Base-by-base conservation (phyloP, 2,113 vertebrate species). In the Numida meleagris region DNA sequence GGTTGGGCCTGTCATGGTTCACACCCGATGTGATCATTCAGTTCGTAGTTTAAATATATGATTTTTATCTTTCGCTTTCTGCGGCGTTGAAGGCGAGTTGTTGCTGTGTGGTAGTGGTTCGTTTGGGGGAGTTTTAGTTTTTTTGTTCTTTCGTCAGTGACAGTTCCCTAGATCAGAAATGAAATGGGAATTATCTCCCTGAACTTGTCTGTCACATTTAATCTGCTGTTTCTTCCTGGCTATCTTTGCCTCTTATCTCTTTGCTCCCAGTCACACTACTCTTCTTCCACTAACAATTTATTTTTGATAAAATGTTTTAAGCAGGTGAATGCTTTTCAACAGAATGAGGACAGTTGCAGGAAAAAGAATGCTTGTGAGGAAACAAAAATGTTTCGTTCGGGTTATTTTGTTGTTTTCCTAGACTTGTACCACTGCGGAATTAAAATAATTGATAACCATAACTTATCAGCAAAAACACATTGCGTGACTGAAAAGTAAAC, bases 161-260 rank as follows among this genome's bases (percentile, higher is more conserved):
- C 43, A 82, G 45, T 42, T 91, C n/a, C 45, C 63, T 94, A 45
- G 81, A 88, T 92, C 33, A 95, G 80, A 93, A 95, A 87, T 74
- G 73, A 94, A 96, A 86, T 70, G 55, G 55, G 51, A 38, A 75
- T 96, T 85, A 82, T 70, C 94, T 94, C 79, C n/a, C 43, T 83
- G 70, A 89, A 43, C 83, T 89, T 87, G 71, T 57, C 88, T 82
- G 81, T 83, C 82, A 82, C 36, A 42, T 91, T 71, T 62, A 72
- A 82, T 91, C 75, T 42, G 12, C 42, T 55, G 4, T 43, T 93
- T 94, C 20, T 87, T 89, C 31, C 55, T 58, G 17, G 33, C 12
- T 86, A 31, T 92, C 40, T 94, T 93, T 90, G 57, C 81, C 9
- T 48, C 5, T 77, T 84, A 34, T 51, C 70, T 89, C 70, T 86